Base-by-base conservation (phyloP, 2,113 vertebrate genomes). In the Anser cygnoides region DNA sequence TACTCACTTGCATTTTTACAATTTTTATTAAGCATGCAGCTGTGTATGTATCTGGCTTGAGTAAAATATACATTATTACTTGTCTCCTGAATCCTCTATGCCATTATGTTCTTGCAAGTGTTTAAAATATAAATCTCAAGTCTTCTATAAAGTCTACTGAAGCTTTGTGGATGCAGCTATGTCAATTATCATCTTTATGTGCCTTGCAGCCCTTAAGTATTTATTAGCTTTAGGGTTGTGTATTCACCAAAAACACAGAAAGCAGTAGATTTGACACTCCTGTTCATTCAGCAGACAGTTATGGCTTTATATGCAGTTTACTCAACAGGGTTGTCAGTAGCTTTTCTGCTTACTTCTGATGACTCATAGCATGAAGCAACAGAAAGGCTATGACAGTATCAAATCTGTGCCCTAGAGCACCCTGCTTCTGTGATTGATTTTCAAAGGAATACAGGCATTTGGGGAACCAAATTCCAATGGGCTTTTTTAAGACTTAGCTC, bases 311-410 rank as follows among this genome's bases (percentile, higher is more conserved):
- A 11, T 17, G 31, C 28, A 41, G 78, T 92, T 78, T 63, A 70
- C 52, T 88, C 58, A 82, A 41, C 82, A 63, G 23, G 29, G 52
- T 63, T 82, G 63, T 59, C 52, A 28, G 52, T 3, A 82, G 49
- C 16, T 66, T 85, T 72, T 78, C 78, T 71, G 52, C 52, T 84
- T 84, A 46, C 28, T 92, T 70, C 35, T 87, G 77, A 35, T 70
- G 66, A 74, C 83, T 71, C 66, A 61, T 37, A 82, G 28, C 0
- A 0, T 61, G 62, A 29, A 79, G 67, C 71, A 79, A 37, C 43
- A 68, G n/a, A 79, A 90, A 83, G 71, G n/a, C 66, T 85, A 62
- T 75, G 66, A 82, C 88, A 88, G 43, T 63, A 82, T n/a, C 91
- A 79, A 67, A 82, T 39, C 43, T 72, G 10, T 85, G 66, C 58